Evolutionary conservation across 2,113 vertebrate genomes (phyloP), one percentile per base, ranked within the genome.

Genomic region (Arvicanthis niloticus): DNA sequence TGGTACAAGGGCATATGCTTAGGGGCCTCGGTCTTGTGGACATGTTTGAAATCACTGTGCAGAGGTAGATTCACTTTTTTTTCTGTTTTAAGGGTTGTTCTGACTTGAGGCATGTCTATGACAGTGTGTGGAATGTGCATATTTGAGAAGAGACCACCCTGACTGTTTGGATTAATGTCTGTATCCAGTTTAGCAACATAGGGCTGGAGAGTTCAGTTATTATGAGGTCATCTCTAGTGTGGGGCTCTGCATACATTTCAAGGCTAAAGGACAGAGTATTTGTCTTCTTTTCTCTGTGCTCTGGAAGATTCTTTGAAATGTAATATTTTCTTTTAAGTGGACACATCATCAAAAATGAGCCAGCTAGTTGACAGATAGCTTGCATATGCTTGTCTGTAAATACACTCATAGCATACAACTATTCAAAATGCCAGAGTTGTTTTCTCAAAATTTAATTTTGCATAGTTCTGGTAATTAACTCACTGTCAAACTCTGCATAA

Each of bases 301-400:
- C 95, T 88, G 56, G 95, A 91, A 88, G 91, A 89, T 45, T 88
- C 96, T 97, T 96, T 97, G 97, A 98, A 97, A 97, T 91, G 86
- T 40, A 97, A 97, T 97, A 97, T 97, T 98, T 97, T 97, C 95
- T 94, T 65, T 92, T 96, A 97, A 97, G 96, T 97, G 96, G 96
- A 97, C 95, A 87, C 75, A 65, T 96, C 96, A 97, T 96, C 88
- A 96, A 88, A 77, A 93, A 96, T 56, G 88, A 94, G 93, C 94
- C 89, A 91, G 84, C 90, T 42, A 91, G 94, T 88, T 97, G 97
- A 97, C 96, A 93, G 97, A 98, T 93, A 97, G 89, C 91, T 97
- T 93, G 87, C 97, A 97, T 96, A 96, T 97, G 96, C 94, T 96
- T 96, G 92, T 65, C 89, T 48, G 56, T 87, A 97, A 97, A 88